phyloP scores from a whole-genome alignment of 2,888 invertebrate genomes.

The Luperina testacea region DNA sequence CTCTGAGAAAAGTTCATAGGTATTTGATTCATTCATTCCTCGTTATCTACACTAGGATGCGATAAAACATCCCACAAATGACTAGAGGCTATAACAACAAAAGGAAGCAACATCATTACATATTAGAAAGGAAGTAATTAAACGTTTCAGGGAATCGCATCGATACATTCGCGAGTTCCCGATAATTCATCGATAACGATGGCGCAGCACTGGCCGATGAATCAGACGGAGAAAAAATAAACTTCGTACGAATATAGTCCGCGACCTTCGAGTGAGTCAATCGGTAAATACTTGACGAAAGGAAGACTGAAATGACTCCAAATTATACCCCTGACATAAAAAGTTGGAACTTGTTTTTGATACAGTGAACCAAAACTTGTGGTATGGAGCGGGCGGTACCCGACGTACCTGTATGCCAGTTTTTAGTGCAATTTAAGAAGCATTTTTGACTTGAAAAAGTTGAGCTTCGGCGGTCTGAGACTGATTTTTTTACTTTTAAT shows the following conservation, averaged over 20 bases:
- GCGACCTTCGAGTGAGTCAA: slow-evolving; percentile 82
- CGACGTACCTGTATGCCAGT: not conserved
- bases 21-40: slow-evolving; percentile 26
- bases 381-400: slow-evolving; percentile 3
- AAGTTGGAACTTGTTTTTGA: slow-evolving; percentile 45
- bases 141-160: slow-evolving; percentile 53
- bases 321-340: slow-evolving; percentile 53
- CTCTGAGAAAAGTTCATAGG: slow-evolving; percentile 2
- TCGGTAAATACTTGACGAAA: slow-evolving; percentile 63
- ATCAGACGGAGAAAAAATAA: slow-evolving; percentile 75
- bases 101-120: slow-evolving; percentile 56
- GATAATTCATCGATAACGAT: slow-evolving; percentile 66
- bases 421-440: slow-evolving; percentile 23
- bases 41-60: slow-evolving; percentile 28
- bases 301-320: slow-evolving; percentile 51
- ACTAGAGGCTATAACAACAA: slow-evolving; percentile 35
- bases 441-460: slow-evolving; percentile 7
- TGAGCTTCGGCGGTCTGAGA: not conserved
- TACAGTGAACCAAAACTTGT: slow-evolving; percentile 36
- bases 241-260: slow-evolving; percentile 76
- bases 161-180: slow-evolving; percentile 50
- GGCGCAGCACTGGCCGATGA: slow-evolving; percentile 72
- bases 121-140: slow-evolving; percentile 64
- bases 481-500: not conserved
- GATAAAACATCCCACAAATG: slow-evolving; percentile 34